These are phyloP conservation scores for Zelostemma sp. DNA, from an alignment of 1,140 invertebrate genomes.

Conservation along the genomic window DNA sequence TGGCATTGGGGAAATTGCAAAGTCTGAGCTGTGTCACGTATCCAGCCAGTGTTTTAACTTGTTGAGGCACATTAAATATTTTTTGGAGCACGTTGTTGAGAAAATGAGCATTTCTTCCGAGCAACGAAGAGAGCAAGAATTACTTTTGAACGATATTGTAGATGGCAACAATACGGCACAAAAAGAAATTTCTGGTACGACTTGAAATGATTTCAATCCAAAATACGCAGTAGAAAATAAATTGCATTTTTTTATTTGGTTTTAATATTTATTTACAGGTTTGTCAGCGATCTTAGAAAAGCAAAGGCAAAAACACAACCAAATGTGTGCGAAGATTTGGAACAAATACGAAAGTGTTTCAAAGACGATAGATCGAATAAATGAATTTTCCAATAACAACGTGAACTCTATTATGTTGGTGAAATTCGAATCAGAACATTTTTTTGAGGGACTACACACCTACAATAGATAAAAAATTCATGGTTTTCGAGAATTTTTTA, in stretches of 20 bases:
- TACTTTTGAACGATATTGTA: neutral
- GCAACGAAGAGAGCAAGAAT: neutral
- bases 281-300: neutral
- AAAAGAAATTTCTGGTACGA: neutral
- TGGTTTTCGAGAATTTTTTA: too few relatives aligned
- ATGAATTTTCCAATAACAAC: neutral
- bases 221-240: too few relatives aligned
- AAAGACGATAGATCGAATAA: neutral
- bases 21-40: neutral
- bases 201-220: neutral
- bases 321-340: neutral
- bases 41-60: neutral
- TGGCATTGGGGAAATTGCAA: neutral
- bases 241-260: too few relatives aligned
- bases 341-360: neutral
- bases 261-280: neutral
- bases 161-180: neutral
- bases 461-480: too few relatives aligned
- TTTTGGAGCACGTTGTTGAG: neutral
- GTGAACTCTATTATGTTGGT: neutral
- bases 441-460: too few relatives aligned
- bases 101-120: neutral
- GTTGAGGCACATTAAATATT: slow-evolving; percentile 1
- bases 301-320: neutral
- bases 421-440: neutral